Percentiles rank a stretch among this genome's conserved stretches.
Conservation (phyloP, 1,140 invertebrate species). For the Aphelinus certus region DNA sequence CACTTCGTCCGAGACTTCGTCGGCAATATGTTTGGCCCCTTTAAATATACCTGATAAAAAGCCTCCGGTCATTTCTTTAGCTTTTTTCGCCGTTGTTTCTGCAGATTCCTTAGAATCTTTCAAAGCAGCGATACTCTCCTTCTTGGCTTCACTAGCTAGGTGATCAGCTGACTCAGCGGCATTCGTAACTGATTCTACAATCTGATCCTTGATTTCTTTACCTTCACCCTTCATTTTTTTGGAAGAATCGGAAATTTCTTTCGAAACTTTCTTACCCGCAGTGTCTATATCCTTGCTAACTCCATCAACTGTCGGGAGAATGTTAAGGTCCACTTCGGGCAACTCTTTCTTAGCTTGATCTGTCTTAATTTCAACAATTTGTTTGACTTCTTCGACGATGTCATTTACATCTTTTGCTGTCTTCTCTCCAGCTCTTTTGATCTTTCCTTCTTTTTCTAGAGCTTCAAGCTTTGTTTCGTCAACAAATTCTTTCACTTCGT, state of each 20-base stretch:
- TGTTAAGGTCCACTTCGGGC: no score
- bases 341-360: no score
- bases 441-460: conserved; percentile 36
- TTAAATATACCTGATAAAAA: conserved; percentile 53
- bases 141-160: no score
- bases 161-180: no score
- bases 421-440: neutral
- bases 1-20: conserved; percentile 42
- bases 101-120: conserved; percentile 39
- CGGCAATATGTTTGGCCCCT: conserved; percentile 45
- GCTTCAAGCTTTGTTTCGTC: conserved; percentile 37
- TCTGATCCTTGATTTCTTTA: neutral
- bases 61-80: conserved; percentile 48
- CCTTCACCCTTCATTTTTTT: conserved; percentile 2
- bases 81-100: conserved; percentile 41
- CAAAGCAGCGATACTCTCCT: no score
- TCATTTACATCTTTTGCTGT: conserved; percentile 29
- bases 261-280: neutral
- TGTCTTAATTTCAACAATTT: no score
- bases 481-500: conserved; percentile 5
- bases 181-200: no score
- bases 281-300: no score
- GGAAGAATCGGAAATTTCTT: neutral
- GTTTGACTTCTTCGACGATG: neutral
- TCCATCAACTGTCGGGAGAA: no score